A percentile compares a stretch with the other conserved stretches of the same genome.
These are phyloP conservation scores for Serrognathus titanus DNA, from an alignment of 2,888 invertebrate species.

Conservation along the genomic window DNA sequence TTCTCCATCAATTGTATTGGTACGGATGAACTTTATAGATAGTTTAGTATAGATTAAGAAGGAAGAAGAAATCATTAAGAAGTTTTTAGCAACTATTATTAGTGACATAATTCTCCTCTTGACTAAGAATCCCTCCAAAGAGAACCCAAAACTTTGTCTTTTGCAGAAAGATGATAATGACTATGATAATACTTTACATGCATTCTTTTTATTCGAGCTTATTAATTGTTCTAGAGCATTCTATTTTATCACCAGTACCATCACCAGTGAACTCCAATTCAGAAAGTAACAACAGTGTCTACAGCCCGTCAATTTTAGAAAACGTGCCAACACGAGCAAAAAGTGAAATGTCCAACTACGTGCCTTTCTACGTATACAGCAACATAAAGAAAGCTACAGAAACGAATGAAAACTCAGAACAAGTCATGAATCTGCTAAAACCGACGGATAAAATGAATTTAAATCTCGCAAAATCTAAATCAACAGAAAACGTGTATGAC, in stretches of 20 bases:
- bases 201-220: not conserved
- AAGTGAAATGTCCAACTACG: conserved; percentile 39
- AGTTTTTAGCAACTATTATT: no score
- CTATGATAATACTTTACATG: no score
- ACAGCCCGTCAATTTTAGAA: conserved; percentile 30
- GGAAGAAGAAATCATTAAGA: no score
- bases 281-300: conserved; percentile 19
- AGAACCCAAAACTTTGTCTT: no score
- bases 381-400: conserved; percentile 32
- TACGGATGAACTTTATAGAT: no score
- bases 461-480: conserved; percentile 33
- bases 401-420: not conserved
- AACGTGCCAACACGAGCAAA: conserved; percentile 27
- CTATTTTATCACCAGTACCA: conserved; percentile 24
- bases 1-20: not conserved
- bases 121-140: no score
- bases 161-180: no score
- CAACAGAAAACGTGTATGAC: conserved; percentile 33
- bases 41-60: no score
- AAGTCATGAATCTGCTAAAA: not conserved
- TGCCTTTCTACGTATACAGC: conserved; percentile 34
- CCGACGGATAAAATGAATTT: conserved; percentile 3
- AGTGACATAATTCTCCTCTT: no score
- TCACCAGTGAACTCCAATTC: conserved; percentile 17
- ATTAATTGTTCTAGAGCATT: conserved; percentile 19